A percentile compares a stretch with the other conserved stretches of the same genome.
These are phyloP conservation scores for Craterocephalus amniculus DNA, from an alignment of 2,797 vertebrate species.

Conservation along the genomic window DNA sequence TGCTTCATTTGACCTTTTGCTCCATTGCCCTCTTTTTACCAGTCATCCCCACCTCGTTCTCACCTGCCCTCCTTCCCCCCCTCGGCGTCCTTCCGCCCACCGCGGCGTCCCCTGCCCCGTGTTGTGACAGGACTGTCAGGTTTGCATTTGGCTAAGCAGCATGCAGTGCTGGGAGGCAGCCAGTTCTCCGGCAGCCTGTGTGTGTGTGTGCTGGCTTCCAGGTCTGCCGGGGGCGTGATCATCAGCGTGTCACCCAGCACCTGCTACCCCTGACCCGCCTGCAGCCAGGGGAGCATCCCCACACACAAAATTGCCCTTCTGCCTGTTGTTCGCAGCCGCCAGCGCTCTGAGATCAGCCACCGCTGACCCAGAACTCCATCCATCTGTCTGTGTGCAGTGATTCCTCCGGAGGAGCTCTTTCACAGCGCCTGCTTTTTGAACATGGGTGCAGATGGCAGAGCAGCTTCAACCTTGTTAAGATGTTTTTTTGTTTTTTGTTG, in stretches of 20 bases:
- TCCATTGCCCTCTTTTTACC: constrained; percentile 23
- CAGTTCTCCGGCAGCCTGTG: constrained; percentile 6
- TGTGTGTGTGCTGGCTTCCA: constrained; percentile 38
- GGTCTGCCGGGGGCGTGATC: constrained; percentile 39
- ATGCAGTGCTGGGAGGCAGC: constrained; percentile 15
- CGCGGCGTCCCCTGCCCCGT: constrained; percentile 35
- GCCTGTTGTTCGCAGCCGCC: constrained; percentile 42
- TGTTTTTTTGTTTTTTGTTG: constrained; percentile 5
- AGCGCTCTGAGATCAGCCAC: constrained; percentile 51
- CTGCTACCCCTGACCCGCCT: constrained; percentile 66
- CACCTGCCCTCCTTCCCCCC: not conserved
- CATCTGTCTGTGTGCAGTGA: constrained; percentile 56
- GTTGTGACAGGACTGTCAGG: constrained; percentile 70
- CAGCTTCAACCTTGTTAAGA: constrained; percentile 44
- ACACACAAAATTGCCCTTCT: constrained; percentile 47
- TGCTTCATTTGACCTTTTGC: constrained; percentile 66
- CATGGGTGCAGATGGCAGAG: constrained; percentile 44
- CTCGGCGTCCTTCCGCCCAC: constrained; percentile 22
- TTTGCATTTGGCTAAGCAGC: constrained; percentile 25
- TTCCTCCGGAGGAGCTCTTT: constrained; percentile 56
- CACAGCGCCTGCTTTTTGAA: constrained; percentile 50
- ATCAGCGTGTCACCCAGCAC: constrained; percentile 64
- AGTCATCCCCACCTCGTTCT: not conserved
- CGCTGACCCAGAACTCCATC: constrained; percentile 63
- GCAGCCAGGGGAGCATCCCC: constrained; percentile 29